Percentiles rank a stretch among this genome's conserved stretches.
Evolutionary conservation across 2,113 vertebrate genomes (phyloP).

Genomic region (Cettia cetti): DNA sequence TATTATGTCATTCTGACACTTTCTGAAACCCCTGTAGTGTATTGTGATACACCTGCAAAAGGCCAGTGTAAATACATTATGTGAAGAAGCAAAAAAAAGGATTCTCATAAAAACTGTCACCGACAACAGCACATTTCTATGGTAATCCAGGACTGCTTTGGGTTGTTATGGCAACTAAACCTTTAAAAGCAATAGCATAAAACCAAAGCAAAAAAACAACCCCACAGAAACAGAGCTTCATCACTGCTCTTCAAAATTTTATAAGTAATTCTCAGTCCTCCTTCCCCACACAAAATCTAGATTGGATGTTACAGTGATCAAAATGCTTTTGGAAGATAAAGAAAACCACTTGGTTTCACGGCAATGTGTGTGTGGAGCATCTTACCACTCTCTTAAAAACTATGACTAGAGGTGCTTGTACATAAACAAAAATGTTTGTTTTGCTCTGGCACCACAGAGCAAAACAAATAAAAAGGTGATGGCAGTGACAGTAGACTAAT

Average conservation of each 20-base stretch:
- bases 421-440: background rate
- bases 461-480: background rate
- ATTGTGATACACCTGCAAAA: background rate
- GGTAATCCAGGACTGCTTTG: constrained; percentile 46
- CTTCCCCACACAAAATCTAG: background rate
- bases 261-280: background rate
- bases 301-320: background rate
- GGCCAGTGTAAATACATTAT: background rate
- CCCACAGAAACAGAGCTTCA: background rate
- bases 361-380: background rate
- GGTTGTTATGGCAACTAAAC: constrained; percentile 60
- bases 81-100: background rate
- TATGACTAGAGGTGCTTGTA: background rate
- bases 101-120: constrained; percentile 20
- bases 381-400: background rate
- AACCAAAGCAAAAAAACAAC: background rate
- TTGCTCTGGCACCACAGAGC: background rate
- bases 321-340: background rate
- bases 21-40: background rate
- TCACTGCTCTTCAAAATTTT: background rate
- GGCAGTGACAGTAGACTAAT: background rate
- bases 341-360: background rate
- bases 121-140: constrained; percentile 50
- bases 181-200: constrained; percentile 57
- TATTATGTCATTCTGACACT: background rate